A percentile compares a stretch with the other conserved stretches of the same genome.
Evolutionary conservation across 2,888 invertebrate genomes (phyloP).

Genomic region (Apodemia hepburni): DNA sequence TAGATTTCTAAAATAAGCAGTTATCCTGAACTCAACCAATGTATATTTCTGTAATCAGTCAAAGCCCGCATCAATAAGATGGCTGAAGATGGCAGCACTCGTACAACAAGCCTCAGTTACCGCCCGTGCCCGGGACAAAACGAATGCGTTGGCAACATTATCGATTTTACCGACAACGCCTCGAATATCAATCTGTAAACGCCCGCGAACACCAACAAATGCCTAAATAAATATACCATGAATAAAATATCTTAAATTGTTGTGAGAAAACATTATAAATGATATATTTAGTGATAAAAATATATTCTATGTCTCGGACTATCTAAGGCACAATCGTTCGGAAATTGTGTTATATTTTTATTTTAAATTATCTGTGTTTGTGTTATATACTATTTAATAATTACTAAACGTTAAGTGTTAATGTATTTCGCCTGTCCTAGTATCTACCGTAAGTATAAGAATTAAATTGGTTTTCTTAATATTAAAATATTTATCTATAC

Average conservation of each 20-base stretch:
- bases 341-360: constrained; percentile 26
- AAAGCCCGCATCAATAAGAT: constrained; percentile 34
- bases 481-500: too few species aligned
- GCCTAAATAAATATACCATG: constrained; percentile 31
- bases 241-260: constrained; percentile 38
- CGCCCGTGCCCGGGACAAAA: constrained; percentile 58
- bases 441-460: constrained; percentile 1
- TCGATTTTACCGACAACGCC: constrained; percentile 27
- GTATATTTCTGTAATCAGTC: constrained; percentile 22
- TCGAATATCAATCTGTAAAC: constrained; percentile 32
- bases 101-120: constrained; percentile 43
- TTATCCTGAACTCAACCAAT: too few species aligned
- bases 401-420: not conserved
- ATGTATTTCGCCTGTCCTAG: constrained; percentile 1
- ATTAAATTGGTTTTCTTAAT: not conserved
- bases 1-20: too few species aligned
- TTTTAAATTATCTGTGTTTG: not conserved
- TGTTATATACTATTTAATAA: not conserved
- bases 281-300: constrained; percentile 30
- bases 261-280: constrained; percentile 34
- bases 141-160: constrained; percentile 31
- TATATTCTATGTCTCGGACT: constrained; percentile 36
- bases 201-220: constrained; percentile 27
- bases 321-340: constrained; percentile 41
- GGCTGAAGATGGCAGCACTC: constrained; percentile 36